Base-by-base conservation (phyloP, 2,888 invertebrate species). In the Sipunculus nudus region DNA sequence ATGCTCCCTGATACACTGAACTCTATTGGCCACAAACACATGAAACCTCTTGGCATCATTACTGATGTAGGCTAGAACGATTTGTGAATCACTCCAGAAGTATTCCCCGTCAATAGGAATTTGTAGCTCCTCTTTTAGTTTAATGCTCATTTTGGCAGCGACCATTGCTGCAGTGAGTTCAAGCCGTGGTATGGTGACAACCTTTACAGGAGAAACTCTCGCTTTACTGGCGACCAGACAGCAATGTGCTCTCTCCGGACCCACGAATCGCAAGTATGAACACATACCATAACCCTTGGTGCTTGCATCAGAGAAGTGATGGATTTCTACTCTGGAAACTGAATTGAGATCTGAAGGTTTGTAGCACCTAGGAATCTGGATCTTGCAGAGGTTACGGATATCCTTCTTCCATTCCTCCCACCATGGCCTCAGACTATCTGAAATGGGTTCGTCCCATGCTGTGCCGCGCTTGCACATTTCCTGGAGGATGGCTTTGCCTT, bases 21-120 rank as follows among this genome's bases (percentile, higher is more conserved):
- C 70, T 48, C 72, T 25, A 45, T 75, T 73, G 1, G 59, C 53
- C 0, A 75, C 73, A 61, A 71, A 74, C 0, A 65, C 64, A 28
- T 74, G 71, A 65, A 72, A 74, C 26, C 53, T 28, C 25, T 40
- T 21, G 13, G 68, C 56, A 23, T 71, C 54, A 2, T 61, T 40
- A 8, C 16, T 35, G 16, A 50, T 45, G 52, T 64, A 64, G 3
- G 45, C 49, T 13, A 53, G 45, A 13, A 57, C 47, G 3, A 57
- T 53, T 38, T 2, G 25, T 8, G 48, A 48, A 28, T 63, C 32
- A 26, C 52, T 45, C 25, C 41, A 45, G 35, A 60, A 69, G 23
- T 41, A 58, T 19, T 63, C 55, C 13, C 6, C 21, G 28, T 52
- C 47, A 21, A 56, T 45, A 0, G 31, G 5, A 16, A 52, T 46